These are phyloP conservation scores for Drosophila nebulosa DNA, from an alignment of 1,140 invertebrate genomes.

Conservation along the genomic window DNA sequence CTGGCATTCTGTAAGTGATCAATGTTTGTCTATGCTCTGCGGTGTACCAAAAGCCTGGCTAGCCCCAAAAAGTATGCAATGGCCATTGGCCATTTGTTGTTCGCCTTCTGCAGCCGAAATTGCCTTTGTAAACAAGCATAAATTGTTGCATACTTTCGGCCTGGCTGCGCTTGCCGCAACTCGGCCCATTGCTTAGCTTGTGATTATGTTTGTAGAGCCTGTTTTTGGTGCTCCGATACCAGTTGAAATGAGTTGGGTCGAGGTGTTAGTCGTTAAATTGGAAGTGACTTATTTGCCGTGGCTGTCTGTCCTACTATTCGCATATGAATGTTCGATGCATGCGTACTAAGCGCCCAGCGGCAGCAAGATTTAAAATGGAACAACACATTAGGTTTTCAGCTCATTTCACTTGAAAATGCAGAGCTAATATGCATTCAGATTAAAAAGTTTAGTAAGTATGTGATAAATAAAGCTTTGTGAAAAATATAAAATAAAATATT, in stretches of 20 bases:
- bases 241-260: background rate
- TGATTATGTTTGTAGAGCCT: conserved; percentile 70
- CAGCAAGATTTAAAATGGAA: background rate
- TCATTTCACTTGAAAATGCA: background rate
- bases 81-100: conserved; percentile 40
- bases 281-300: conserved; percentile 63
- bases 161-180: conserved; percentile 17
- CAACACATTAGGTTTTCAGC: background rate
- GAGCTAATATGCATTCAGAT: no score
- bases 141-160: conserved; percentile 73
- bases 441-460: no score
- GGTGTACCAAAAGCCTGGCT: conserved; percentile 47
- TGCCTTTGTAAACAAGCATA: conserved; percentile 74
- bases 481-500: no score
- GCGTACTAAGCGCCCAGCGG: background rate
- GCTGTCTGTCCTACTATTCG: background rate
- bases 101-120: conserved; percentile 36
- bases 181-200: conserved; percentile 61
- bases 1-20: conserved; percentile 70
- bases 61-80: conserved; percentile 37
- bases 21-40: conserved; percentile 74
- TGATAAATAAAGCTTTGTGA: no score
- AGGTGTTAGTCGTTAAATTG: conserved; percentile 53
- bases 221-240: conserved; percentile 23
- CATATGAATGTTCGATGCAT: background rate